A percentile compares a stretch with the other conserved stretches of the same genome.
Evolutionary conservation across 2,888 invertebrate genomes (phyloP).

Genomic region (Xestia sexstrigata): DNA sequence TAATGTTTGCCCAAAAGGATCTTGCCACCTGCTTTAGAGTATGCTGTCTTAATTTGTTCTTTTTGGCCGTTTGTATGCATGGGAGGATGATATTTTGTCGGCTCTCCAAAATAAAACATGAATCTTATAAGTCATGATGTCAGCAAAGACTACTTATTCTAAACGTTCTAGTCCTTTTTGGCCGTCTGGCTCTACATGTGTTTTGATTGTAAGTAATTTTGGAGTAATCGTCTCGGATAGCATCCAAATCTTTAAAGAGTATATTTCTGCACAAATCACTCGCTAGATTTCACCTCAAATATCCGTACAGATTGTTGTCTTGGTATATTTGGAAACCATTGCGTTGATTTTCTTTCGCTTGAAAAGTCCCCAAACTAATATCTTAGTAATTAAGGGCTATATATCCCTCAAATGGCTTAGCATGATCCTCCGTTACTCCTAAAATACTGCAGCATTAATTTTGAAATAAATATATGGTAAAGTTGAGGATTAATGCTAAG

Average conservation of each 20-base stretch:
- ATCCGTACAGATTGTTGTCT: background rate
- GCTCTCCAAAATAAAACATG: conserved; percentile 8
- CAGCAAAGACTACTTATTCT: background rate
- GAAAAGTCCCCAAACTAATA: background rate
- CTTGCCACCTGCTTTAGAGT: background rate
- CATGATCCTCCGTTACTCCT: too few species aligned
- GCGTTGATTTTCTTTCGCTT: background rate
- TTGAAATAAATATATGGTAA: too few species aligned
- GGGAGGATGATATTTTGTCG: background rate
- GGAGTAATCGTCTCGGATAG: background rate
- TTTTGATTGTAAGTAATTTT: conserved; percentile 4
- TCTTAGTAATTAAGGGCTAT: conserved; percentile 21
- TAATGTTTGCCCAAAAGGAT: background rate
- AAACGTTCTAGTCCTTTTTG: background rate
- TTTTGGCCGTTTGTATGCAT: background rate
- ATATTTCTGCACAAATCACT: background rate
- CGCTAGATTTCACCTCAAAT: background rate
- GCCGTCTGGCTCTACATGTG: background rate
- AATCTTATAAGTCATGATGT: background rate
- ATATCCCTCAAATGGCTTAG: too few species aligned
- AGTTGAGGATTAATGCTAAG: too few species aligned
- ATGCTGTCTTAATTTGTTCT: background rate
- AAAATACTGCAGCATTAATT: too few species aligned
- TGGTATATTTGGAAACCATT: conserved; percentile 3
- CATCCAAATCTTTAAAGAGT: background rate